Percentiles rank a stretch among this genome's conserved stretches.
These are phyloP conservation scores for Baryphthengus martii DNA, from an alignment of 2,113 vertebrate genomes.

Conservation along the genomic window DNA sequence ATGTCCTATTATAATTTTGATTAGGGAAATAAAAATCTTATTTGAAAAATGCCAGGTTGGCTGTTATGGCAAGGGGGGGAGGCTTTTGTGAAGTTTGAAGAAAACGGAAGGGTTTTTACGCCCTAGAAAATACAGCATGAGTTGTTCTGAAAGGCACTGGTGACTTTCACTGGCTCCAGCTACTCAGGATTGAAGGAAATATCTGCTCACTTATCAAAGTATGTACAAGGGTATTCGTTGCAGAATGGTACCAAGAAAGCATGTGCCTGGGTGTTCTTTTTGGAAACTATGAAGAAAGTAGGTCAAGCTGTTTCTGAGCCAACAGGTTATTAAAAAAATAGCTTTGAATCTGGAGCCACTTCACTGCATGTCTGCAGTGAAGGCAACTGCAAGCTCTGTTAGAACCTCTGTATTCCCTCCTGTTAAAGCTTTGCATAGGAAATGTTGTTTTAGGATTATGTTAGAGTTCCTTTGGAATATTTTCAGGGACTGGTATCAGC, in stretches of 20 bases:
- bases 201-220: conserved; percentile 44
- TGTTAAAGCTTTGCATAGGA: background rate
- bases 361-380: background rate
- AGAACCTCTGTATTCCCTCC: background rate
- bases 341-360: background rate
- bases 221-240: background rate
- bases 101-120: background rate
- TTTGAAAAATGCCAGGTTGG: background rate
- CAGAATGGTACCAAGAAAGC: conserved; percentile 6
- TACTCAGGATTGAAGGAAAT: background rate
- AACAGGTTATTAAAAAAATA: conserved; percentile 23
- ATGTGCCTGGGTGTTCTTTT: background rate
- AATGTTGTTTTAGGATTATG: background rate
- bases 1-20: background rate
- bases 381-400: background rate
- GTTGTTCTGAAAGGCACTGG: background rate
- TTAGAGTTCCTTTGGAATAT: background rate
- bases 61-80: background rate
- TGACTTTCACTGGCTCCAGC: background rate
- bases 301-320: conserved; percentile 16
- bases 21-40: background rate
- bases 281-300: background rate
- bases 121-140: background rate
- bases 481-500: background rate
- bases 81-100: background rate